Base-by-base conservation (phyloP, 2,888 invertebrate genomes). In the Tolmerus cingulatus region DNA sequence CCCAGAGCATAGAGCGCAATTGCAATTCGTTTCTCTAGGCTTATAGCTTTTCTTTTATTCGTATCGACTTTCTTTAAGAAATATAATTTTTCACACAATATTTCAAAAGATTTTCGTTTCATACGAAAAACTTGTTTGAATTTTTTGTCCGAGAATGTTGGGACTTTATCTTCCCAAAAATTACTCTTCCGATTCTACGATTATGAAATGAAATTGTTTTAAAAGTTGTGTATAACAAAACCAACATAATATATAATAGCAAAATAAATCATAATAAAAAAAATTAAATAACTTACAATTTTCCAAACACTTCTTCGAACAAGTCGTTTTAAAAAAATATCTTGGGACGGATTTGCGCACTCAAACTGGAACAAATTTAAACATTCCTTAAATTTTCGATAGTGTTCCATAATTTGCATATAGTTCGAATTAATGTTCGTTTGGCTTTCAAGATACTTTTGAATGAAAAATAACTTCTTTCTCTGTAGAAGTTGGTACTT, bases 131-230 rank as follows among this genome's bases (percentile, higher is more conserved):
- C 23, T 19, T 74, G 12, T 19, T 74, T 74, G 57, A 85, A 85
- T 66, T 85, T 74, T 37, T 57, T n/a, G n/a, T 34, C 34, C n/a
- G 57, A 37, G 16, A 19, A 19, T 66, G 30, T 34, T 30, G 55
- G 57, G 5, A 57, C 82, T 55, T 57, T 57, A 37, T 34, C 16
- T 57, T 82, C 82, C 82, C 82, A 82, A 66, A 81, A 81, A 51
- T 27, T 51, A 51, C 81, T 81, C 4, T 43, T 81, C 5, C 81
- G 55, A 3, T 81, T n/a, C 81, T 81, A 12, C 2, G 4, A 40
- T 40, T 40, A 40, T 9, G 12, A 12, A 40, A 12, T n/a, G n/a
- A 66, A 66, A 66, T 19, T 12, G 51, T 51, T 16, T n/a, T 51
- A 34, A 34, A 34, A 34, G 5, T 34, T 34, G 5, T 7, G 5